phyloP scores from a whole-genome alignment of 2,888 invertebrate species.

The Mayetiola destructor region DNA sequence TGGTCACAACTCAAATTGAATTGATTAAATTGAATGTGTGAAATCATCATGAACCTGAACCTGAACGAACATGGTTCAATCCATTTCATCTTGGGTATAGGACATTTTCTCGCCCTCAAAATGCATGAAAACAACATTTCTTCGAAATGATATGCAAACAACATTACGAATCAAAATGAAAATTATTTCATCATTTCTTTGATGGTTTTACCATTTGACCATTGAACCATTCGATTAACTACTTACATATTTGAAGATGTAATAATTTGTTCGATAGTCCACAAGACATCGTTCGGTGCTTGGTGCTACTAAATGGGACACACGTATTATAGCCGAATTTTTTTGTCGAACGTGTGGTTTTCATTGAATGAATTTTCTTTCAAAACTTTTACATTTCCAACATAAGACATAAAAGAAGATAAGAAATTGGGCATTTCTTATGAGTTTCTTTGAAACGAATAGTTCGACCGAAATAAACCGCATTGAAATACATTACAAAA shows the following conservation, averaged over 20 bases:
- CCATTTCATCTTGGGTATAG: neutral
- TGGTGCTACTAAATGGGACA: no score
- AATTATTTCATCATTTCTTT: slow-evolving; percentile 11
- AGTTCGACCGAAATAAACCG: neutral
- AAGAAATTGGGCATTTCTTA: neutral
- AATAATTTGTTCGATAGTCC: no score
- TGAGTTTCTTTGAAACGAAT: neutral
- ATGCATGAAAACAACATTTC: neutral
- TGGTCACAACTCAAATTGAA: no score
- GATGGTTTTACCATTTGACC: slow-evolving; percentile 10
- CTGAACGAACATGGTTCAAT: neutral
- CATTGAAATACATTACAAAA: neutral
- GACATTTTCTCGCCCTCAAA: no score
- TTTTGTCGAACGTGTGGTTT: slow-evolving; percentile 9
- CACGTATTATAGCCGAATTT: neutral
- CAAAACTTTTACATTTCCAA: no score
- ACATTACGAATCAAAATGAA: neutral
- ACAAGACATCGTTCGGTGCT: no score
- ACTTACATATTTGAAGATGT: no score
- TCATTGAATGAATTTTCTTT: neutral
- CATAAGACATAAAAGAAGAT: no score
- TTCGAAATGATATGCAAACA: slow-evolving; percentile 11
- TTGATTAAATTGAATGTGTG: neutral
- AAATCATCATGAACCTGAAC: neutral
- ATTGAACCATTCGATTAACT: slow-evolving; percentile 12